A percentile compares a stretch with the other conserved stretches of the same genome.
Conservation (phyloP, 2,888 invertebrate species). For the Digitonthophagus gazella region DNA sequence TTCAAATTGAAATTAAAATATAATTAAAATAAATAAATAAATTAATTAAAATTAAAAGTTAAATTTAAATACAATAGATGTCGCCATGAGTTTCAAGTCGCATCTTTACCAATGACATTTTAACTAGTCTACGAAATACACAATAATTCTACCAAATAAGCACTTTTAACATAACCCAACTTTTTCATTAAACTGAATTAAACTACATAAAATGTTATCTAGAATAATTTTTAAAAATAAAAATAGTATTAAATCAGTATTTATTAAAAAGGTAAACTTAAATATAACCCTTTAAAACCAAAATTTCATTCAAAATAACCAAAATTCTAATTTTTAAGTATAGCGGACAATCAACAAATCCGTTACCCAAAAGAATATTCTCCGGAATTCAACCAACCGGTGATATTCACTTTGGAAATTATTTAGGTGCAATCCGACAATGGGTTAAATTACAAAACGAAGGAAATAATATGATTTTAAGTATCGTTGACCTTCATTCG, state of each 20-base stretch:
- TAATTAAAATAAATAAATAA: no score
- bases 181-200: neutral
- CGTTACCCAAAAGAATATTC: slow-evolving; percentile 63
- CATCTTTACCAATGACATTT: no score
- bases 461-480: slow-evolving; percentile 69
- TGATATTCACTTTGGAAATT: slow-evolving; percentile 91
- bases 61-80: no score
- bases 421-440: slow-evolving; percentile 86
- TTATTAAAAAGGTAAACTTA: slow-evolving; percentile 2
- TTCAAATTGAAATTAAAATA: no score
- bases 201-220: slow-evolving; percentile 7
- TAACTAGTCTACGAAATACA: no score
- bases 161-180: slow-evolving; percentile 7
- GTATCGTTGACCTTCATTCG: slow-evolving; percentile 91
- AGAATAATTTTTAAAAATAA: neutral
- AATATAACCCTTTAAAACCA: no score
- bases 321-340: slow-evolving; percentile 19
- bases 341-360: slow-evolving; percentile 17
- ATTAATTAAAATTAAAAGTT: no score
- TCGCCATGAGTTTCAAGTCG: no score
- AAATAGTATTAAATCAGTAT: neutral
- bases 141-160: no score
- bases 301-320: no score
- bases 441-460: slow-evolving; percentile 81
- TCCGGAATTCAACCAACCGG: slow-evolving; percentile 98